These are phyloP conservation scores for Calephelis perditalis DNA, from an alignment of 2,888 invertebrate genomes.

Conservation along the genomic window DNA sequence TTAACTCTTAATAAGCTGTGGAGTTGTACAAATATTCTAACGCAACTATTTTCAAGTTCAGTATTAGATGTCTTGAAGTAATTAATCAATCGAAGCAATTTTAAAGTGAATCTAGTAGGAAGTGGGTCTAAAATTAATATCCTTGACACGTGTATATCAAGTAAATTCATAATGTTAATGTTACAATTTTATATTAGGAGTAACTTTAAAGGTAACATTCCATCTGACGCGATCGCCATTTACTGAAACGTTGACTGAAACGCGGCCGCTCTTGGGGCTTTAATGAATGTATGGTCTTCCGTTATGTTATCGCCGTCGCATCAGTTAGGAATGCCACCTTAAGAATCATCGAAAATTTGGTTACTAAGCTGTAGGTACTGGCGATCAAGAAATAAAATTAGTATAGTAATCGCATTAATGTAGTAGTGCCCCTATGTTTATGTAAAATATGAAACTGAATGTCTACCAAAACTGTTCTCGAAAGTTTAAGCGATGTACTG, in stretches of 20 bases:
- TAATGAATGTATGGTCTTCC: too few species aligned
- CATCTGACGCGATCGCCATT: too few species aligned
- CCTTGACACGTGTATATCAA: neutral
- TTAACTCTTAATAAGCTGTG: too few species aligned
- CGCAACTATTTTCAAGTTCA: too few species aligned
- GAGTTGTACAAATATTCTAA: too few species aligned
- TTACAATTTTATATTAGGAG: slow-evolving; percentile 10
- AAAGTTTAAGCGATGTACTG: slow-evolving; percentile 12
- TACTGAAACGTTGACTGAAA: too few species aligned
- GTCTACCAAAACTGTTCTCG: slow-evolving; percentile 10
- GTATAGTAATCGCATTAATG: slow-evolving; percentile 12
- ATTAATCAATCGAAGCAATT: too few species aligned
- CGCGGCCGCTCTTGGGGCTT: too few species aligned
- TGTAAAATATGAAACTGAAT: slow-evolving; percentile 11
- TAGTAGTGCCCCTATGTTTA: slow-evolving; percentile 13
- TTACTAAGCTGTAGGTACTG: slow-evolving; percentile 23
- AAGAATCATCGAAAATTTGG: slow-evolving; percentile 10
- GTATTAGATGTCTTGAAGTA: too few species aligned
- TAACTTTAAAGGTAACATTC: neutral
- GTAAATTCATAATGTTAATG: slow-evolving; percentile 6
- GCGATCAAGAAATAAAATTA: slow-evolving; percentile 10
- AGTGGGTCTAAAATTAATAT: too few species aligned
- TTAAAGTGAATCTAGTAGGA: too few species aligned
- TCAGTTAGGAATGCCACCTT: neutral
- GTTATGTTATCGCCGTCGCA: too few species aligned